phyloP scores from a whole-genome alignment of 2,113 vertebrate genomes.

The Elgaria multicarinata region DNA sequence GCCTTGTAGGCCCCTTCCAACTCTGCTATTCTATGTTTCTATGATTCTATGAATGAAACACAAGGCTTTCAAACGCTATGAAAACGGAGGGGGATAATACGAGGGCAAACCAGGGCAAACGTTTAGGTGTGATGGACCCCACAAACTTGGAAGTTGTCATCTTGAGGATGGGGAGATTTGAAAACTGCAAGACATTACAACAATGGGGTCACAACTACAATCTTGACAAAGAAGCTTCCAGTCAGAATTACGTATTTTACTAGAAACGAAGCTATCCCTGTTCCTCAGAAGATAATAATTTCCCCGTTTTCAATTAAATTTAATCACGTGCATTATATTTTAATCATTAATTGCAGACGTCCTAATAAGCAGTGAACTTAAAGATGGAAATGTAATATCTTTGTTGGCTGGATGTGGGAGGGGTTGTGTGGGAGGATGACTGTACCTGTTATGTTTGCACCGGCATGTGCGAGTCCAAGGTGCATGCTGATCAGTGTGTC shows the following conservation, averaged over 20 bases:
- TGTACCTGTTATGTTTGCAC: background rate
- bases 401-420: background rate
- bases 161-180: background rate
- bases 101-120: too few species aligned
- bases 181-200: background rate
- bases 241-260: background rate
- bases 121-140: too few species aligned
- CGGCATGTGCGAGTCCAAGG: accelerated
- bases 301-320: background rate
- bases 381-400: accelerated
- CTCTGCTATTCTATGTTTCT: too few species aligned
- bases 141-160: background rate
- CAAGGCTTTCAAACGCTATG: too few species aligned
- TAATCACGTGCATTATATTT: background rate
- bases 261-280: background rate
- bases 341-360: background rate
- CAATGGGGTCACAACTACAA: too few species aligned
- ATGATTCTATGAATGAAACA: too few species aligned
- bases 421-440: background rate
- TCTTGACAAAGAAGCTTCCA: background rate
- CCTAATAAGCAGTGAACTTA: accelerated
- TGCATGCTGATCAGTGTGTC: background rate
- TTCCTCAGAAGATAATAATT: background rate
- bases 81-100: too few species aligned
- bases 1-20: too few species aligned